These are phyloP conservation scores for Bembecia ichneumoniformis DNA, from an alignment of 2,888 invertebrate genomes.

Conservation along the genomic window DNA sequence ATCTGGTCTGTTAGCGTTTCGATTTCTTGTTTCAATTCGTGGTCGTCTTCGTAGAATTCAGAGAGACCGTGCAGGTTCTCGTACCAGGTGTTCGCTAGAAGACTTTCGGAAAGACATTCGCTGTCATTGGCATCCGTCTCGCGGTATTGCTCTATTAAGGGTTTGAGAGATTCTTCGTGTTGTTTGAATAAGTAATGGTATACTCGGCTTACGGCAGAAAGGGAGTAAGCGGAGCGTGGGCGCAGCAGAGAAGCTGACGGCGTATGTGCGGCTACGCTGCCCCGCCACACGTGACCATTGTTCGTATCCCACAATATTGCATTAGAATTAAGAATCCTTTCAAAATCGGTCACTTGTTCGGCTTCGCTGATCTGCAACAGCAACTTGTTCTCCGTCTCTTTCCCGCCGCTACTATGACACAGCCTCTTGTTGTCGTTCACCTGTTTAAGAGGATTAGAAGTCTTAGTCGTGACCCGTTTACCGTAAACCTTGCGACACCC, in stretches of 20 bases:
- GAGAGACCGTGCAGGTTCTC: conserved; percentile 58
- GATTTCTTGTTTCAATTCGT: conserved; percentile 40
- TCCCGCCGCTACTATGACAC: conserved; percentile 48
- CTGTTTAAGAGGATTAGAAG: conserved; percentile 57
- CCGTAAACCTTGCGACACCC: conserved; percentile 22
- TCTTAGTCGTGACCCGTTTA: conserved; percentile 40
- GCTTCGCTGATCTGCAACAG: conserved; percentile 74
- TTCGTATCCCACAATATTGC: conserved; percentile 63
- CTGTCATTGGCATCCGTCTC: conserved; percentile 29
- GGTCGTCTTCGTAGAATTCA: conserved; percentile 67
- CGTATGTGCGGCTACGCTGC: conserved; percentile 32
- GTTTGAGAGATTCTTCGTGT: conserved; percentile 62
- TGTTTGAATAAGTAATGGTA: conserved; percentile 58
- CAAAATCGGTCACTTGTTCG: conserved; percentile 73
- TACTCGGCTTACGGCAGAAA: conserved; percentile 54
- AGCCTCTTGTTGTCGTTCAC: conserved; percentile 60
- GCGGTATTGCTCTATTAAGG: conserved; percentile 51
- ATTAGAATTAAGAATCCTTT: conserved; percentile 75
- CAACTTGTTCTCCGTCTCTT: conserved; percentile 66
- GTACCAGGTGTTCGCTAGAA: conserved; percentile 45
- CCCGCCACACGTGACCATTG: conserved; percentile 56
- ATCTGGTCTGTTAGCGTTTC: conserved; percentile 49
- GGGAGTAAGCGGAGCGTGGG: conserved; percentile 56
- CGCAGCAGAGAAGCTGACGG: conserved; percentile 45
- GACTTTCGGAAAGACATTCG: conserved; percentile 27